Base-by-base conservation (phyloP, 2,113 vertebrate genomes). In the Erpornis zantholeuca region DNA sequence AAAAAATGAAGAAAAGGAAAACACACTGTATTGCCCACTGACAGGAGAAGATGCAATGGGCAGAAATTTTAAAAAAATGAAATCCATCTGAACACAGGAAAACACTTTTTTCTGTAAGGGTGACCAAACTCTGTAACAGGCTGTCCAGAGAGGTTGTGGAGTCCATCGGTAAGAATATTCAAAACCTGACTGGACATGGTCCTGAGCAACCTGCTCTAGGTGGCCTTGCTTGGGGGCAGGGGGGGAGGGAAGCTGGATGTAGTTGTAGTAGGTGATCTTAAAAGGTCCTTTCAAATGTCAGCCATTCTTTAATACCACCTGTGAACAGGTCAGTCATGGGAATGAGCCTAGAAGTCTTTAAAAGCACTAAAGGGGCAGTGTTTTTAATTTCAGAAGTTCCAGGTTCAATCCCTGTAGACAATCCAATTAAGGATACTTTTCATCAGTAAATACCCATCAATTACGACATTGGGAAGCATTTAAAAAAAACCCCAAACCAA, bases 381-480 rank as follows among this genome's bases (percentile, higher is more conserved):
- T 45, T 95, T 88, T 93, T 91, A 5, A 53, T 80, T 93, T 93
- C 65, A 91, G 36, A 91, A 91, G 53, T 82, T 72, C 38, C 38
- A 69, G 60, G 65, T 79, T 90, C 36, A 76, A 65, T 76, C 68
- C 65, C 73, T 87, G 50, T 69, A 88, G 75, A 86, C 56, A 86
- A 86, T 60, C 36, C 77, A 90, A 91, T 54, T 82, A 78, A 94
- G 23, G 47, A 86, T 89, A 86, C 36, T 83, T 88, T 86, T 75
- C 42, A 91, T 85, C 69, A 77, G 75, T 68, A 93, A 91, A 85
- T 52, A 72, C 11, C 53, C 63, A 85, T 91, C 59, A 81, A 59
- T 88, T 91, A 71, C 3, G 5, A 81, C 49, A 91, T 8, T 77
- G 31, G 42, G n/a, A 93, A 93, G 44, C 56, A 70, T 61, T 60